Percentiles rank a stretch among this genome's conserved stretches.
Evolutionary conservation across 1,140 invertebrate genomes (phyloP).

Genomic region (Coptotermes formosanus): DNA sequence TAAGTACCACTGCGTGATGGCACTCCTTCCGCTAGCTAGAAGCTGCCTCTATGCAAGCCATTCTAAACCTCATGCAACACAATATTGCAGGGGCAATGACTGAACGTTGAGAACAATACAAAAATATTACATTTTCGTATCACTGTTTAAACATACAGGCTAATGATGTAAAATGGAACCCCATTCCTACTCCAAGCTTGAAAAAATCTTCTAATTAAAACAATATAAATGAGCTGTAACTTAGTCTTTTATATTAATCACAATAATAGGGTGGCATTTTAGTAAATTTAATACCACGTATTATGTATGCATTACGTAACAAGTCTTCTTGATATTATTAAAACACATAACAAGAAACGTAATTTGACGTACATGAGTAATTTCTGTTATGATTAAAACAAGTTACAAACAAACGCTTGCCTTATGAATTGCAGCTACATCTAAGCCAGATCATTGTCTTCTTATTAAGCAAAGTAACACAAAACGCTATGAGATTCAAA

Average conservation of each 20-base stretch:
- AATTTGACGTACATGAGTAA: too few relatives aligned
- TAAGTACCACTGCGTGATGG: not conserved
- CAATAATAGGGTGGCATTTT: not conserved
- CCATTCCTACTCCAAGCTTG: not conserved
- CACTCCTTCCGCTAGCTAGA: not conserved
- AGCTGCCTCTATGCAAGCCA: not conserved
- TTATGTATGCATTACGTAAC: not conserved
- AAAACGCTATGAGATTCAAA: not conserved
- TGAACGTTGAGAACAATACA: not conserved
- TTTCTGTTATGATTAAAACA: too few relatives aligned
- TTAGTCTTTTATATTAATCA: not conserved
- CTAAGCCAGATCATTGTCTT: too few relatives aligned
- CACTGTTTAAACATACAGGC: conserved; percentile 7
- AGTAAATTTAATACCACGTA: not conserved
- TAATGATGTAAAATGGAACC: not conserved
- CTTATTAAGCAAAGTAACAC: not conserved
- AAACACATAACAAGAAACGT: not conserved
- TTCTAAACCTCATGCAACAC: not conserved
- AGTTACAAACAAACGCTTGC: too few relatives aligned
- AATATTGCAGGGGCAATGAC: not conserved
- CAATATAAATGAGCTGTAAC: not conserved
- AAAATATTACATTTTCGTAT: not conserved
- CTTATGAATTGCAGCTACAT: too few relatives aligned
- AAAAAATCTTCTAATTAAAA: not conserved
- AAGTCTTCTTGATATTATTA: not conserved